A percentile compares a stretch with the other conserved stretches of the same genome.
These are phyloP conservation scores for Melanaphis sacchari DNA, from an alignment of 1,140 invertebrate species.

Conservation along the genomic window DNA sequence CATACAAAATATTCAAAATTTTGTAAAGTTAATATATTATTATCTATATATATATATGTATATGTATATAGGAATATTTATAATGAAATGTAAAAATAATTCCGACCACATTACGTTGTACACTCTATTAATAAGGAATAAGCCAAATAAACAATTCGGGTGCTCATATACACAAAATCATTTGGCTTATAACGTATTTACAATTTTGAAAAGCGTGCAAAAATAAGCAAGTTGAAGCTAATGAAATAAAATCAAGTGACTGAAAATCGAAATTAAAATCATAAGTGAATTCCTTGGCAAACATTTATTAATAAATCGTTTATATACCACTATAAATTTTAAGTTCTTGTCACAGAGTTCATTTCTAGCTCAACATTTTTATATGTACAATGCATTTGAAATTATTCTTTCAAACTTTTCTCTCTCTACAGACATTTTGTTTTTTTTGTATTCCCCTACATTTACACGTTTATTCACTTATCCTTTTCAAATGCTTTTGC, in stretches of 20 bases:
- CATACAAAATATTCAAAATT: background rate
- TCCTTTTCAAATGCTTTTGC: conserved; percentile 28
- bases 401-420: background rate
- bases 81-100: background rate
- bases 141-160: conserved; percentile 43
- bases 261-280: conserved; percentile 9
- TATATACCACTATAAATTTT: background rate
- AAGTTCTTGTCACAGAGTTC: conserved; percentile 25
- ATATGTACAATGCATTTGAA: conserved; percentile 44
- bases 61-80: background rate
- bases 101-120: background rate
- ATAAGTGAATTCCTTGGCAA: background rate
- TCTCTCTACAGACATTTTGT: background rate
- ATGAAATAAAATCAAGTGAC: conserved; percentile 42
- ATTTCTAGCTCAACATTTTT: conserved; percentile 32
- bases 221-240: conserved; percentile 42
- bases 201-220: conserved; percentile 1
- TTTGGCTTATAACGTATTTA: conserved; percentile 41
- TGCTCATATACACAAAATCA: conserved; percentile 34
- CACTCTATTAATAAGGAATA: conserved; percentile 35
- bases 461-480: background rate
- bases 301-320: background rate
- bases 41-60: background rate
- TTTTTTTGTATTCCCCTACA: background rate
- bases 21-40: background rate